These are phyloP conservation scores for Pseudomyrmex concolor DNA, from an alignment of 1,140 invertebrate genomes.

Conservation along the genomic window DNA sequence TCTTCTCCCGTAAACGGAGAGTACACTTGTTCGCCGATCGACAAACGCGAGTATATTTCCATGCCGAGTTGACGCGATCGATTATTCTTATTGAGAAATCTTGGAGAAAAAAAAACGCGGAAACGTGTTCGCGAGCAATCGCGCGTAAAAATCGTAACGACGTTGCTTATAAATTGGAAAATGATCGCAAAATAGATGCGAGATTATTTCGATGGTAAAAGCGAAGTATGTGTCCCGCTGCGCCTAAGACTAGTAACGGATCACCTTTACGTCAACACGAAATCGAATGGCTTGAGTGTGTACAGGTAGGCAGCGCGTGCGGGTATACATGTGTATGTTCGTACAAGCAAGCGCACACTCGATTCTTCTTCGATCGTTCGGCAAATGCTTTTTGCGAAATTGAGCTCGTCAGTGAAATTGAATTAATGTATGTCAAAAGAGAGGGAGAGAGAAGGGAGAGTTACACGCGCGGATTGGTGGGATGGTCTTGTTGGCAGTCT, in stretches of 20 bases:
- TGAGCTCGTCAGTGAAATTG: slow-evolving; percentile 72
- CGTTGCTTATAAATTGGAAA: neutral
- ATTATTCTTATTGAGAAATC: neutral
- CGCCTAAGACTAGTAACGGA: slow-evolving; percentile 54
- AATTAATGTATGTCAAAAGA: slow-evolving; percentile 72
- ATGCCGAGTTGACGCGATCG: neutral
- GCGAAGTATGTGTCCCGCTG: slow-evolving; percentile 25
- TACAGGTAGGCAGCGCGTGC: slow-evolving; percentile 41
- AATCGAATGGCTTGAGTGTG: slow-evolving; percentile 37
- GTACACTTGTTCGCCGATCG: neutral
- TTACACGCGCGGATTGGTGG: slow-evolving; percentile 62
- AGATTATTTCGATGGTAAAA: slow-evolving; percentile 33
- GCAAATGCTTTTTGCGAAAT: slow-evolving; percentile 75
- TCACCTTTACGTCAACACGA: slow-evolving; percentile 55
- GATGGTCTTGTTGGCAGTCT: slow-evolving; percentile 72
- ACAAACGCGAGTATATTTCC: neutral
- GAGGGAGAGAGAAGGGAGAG: neutral
- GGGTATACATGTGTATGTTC: neutral
- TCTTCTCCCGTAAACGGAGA: no score
- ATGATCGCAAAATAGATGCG: slow-evolving; percentile 27
- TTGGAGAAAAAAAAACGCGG: no score
- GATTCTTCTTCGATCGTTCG: slow-evolving; percentile 66
- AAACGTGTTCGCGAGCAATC: neutral
- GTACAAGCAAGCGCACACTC: slow-evolving; percentile 52
- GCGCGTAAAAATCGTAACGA: neutral